These are phyloP conservation scores for Anas platyrhynchos DNA, from an alignment of 2,113 vertebrate species.

Conservation along the genomic window DNA sequence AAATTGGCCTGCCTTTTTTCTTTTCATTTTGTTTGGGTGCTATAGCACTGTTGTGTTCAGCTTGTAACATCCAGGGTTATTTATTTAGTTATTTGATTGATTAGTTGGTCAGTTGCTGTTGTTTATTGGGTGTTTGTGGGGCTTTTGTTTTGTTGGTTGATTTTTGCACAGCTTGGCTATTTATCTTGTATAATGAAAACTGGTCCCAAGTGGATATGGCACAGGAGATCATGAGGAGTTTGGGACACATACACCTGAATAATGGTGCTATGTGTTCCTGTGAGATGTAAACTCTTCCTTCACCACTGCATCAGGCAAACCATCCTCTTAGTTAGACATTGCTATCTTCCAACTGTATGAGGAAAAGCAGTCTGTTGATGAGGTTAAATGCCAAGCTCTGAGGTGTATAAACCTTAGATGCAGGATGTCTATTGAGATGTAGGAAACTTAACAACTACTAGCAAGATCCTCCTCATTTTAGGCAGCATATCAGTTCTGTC, in stretches of 20 bases:
- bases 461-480: not conserved
- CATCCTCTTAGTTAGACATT: not conserved
- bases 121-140: not conserved
- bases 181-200: not conserved
- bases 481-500: not conserved
- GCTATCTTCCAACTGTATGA: not conserved
- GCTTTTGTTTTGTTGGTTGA: not conserved
- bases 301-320: not conserved
- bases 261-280: not conserved
- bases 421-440: not conserved
- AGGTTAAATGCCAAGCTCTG: not conserved
- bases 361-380: not conserved
- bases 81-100: no score
- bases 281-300: not conserved
- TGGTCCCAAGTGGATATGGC: not conserved
- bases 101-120: no score
- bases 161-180: not conserved
- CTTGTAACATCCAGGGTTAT: not conserved
- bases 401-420: not conserved
- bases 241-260: accelerated
- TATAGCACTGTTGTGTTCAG: not conserved
- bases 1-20: not conserved
- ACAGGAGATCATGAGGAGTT: not conserved
- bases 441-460: not conserved
- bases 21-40: not conserved